phyloP scores from a whole-genome alignment of 2,888 invertebrate genomes.

The Polydrusus cervinus region DNA sequence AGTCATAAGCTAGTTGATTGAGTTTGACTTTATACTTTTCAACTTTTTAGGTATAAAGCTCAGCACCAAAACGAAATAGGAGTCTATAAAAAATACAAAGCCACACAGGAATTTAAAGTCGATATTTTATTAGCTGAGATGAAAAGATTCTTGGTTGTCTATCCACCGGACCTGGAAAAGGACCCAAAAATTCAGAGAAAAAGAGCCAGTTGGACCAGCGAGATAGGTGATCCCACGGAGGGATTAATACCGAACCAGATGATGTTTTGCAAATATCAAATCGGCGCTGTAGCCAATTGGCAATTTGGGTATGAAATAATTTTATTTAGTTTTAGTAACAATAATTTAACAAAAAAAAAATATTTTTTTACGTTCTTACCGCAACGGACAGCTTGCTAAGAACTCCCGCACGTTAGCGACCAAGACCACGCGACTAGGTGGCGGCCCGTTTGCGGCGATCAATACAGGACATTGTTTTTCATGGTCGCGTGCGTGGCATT shows the following conservation, averaged over 20 bases:
- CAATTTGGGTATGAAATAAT: slow-evolving; percentile 62
- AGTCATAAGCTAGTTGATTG: no score
- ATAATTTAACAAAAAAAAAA: no score
- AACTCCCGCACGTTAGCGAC: no score
- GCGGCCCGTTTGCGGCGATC: no score
- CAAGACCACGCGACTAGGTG: no score
- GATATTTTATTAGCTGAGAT: slow-evolving; percentile 62
- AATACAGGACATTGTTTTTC: no score
- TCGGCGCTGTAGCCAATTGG: slow-evolving; percentile 65
- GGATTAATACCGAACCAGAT: slow-evolving; percentile 61
- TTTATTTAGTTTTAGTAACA: no score
- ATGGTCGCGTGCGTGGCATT: no score
- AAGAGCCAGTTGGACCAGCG: slow-evolving; percentile 59
- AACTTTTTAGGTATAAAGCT: slow-evolving; percentile 31
- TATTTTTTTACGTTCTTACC: no score
- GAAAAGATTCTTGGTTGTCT: slow-evolving; percentile 58
- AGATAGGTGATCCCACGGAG: slow-evolving; percentile 55
- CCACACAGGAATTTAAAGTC: slow-evolving; percentile 54
- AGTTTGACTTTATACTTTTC: background rate
- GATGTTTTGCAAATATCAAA: slow-evolving; percentile 61
- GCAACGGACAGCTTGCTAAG: no score
- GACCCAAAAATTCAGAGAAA: slow-evolving; percentile 60
- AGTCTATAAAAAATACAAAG: slow-evolving; percentile 59
- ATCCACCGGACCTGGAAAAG: slow-evolving; percentile 58
- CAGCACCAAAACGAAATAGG: slow-evolving; percentile 58